These are phyloP conservation scores for Drosophila subobscura DNA, from an alignment of 1,140 invertebrate genomes.

Conservation along the genomic window DNA sequence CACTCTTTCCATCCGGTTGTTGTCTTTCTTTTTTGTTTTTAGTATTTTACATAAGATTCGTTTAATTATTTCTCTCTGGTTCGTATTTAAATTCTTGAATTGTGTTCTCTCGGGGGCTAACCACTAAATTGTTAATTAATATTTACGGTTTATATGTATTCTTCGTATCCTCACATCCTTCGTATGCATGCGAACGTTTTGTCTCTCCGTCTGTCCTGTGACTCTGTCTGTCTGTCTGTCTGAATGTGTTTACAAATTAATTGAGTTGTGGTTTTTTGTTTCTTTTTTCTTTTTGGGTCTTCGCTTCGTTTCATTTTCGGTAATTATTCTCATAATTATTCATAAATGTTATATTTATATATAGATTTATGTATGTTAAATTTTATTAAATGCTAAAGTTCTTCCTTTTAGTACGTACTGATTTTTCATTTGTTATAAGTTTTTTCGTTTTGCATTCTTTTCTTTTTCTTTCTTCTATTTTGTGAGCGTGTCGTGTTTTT, in stretches of 20 bases:
- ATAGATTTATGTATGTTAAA: constrained; percentile 56
- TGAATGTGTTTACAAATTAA: constrained; percentile 32
- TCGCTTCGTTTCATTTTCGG: constrained; percentile 2
- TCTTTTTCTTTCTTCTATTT: background rate
- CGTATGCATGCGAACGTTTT: background rate
- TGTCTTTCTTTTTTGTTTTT: constrained; percentile 24
- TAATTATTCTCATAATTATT: constrained; percentile 47
- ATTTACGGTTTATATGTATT: constrained; percentile 41
- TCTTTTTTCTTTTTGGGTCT: background rate
- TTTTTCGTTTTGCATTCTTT: constrained; percentile 4
- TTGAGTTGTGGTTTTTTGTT: constrained; percentile 28
- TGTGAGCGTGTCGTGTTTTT: constrained; percentile 8
- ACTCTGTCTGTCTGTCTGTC: constrained; percentile 19
- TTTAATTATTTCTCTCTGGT: constrained; percentile 41
- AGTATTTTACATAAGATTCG: constrained; percentile 50
- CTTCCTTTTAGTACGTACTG: constrained; percentile 56
- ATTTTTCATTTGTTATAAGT: constrained; percentile 48
- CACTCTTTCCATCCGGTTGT: no score
- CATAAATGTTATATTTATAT: constrained; percentile 41
- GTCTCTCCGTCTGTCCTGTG: background rate
- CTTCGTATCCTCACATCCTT: constrained; percentile 36
- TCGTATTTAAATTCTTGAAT: constrained; percentile 48
- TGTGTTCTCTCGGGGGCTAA: constrained; percentile 37
- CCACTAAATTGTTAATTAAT: constrained; percentile 43
- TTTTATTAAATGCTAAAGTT: constrained; percentile 70